Evolutionary conservation across 2,113 vertebrate genomes (phyloP).

Genomic region (Rynchops niger): DNA sequence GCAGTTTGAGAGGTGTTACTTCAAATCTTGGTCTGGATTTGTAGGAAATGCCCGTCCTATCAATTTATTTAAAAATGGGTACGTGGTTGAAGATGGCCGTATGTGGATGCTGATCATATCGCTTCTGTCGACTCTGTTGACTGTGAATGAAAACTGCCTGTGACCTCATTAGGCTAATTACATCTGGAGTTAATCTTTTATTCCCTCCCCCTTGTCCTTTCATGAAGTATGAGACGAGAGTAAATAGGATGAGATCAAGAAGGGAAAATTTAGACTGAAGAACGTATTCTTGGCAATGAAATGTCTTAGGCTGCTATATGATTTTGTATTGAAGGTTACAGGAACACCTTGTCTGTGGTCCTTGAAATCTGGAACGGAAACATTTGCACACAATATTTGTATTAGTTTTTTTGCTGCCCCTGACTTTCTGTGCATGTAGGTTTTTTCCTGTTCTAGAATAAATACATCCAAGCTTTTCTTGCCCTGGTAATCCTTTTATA

Average conservation of each 20-base stretch:
- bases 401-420: background rate
- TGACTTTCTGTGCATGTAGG: background rate
- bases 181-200: background rate
- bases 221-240: background rate
- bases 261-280: background rate
- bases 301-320: background rate
- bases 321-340: background rate
- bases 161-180: background rate
- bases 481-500: background rate
- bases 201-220: background rate
- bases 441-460: background rate
- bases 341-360: background rate
- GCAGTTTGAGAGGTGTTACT: background rate
- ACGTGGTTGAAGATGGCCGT: fast-evolving
- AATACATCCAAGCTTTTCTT: background rate
- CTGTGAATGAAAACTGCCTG: background rate
- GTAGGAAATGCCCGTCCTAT: background rate
- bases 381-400: background rate
- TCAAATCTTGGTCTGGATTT: background rate
- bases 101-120: background rate
- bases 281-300: background rate
- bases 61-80: background rate
- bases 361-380: background rate
- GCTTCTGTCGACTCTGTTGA: background rate
- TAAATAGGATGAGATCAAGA: slow-evolving; percentile 2